Percentiles rank a stretch among this genome's conserved stretches.
Evolutionary conservation across 2,113 vertebrate genomes (phyloP).

Genomic region (Pituophis catenifer): DNA sequence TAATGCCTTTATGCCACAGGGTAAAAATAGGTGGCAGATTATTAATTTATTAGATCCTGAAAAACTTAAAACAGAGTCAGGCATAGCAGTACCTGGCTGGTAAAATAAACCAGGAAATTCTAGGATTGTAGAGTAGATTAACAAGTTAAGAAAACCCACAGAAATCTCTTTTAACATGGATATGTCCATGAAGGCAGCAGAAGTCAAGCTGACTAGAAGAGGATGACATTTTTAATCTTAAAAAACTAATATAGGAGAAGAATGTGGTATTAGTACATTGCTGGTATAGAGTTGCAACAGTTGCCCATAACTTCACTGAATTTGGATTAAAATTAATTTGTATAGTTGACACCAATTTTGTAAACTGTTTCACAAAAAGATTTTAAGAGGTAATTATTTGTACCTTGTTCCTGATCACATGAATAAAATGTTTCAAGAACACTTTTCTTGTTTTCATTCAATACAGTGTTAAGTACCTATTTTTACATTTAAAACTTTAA

Average conservation of each 20-base stretch:
- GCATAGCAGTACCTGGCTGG: background rate
- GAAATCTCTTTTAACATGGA: too few species aligned
- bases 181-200: too few species aligned
- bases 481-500: background rate
- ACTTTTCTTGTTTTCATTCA: background rate
- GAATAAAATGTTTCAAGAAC: background rate
- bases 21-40: background rate
- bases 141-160: too few species aligned
- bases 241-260: background rate
- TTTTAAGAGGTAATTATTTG: background rate
- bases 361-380: background rate
- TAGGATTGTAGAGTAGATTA: background rate
- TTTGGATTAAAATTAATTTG: background rate
- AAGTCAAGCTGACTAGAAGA: too few species aligned
- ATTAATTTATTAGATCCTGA: background rate
- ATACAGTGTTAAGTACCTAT: background rate
- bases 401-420: background rate
- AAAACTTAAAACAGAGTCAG: background rate
- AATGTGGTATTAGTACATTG: background rate
- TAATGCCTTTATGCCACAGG: background rate
- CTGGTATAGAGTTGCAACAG: background rate
- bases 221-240: background rate
- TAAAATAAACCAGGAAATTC: background rate
- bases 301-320: background rate
- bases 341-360: background rate